A percentile compares a stretch with the other conserved stretches of the same genome.
These are phyloP conservation scores for Lasioglossum zephyrum DNA, from an alignment of 2,888 invertebrate species.

Conservation along the genomic window DNA sequence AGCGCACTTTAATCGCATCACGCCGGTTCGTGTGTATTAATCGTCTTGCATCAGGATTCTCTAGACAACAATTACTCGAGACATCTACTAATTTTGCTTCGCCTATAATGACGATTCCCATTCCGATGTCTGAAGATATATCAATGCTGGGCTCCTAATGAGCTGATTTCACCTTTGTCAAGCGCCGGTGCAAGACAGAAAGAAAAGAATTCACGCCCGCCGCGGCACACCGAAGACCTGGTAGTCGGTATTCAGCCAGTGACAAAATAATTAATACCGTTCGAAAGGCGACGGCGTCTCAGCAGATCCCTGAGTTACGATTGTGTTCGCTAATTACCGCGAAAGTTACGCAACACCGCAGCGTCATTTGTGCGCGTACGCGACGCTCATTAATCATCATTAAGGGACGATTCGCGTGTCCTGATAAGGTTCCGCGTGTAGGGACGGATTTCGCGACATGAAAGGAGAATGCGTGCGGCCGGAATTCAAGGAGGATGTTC, in stretches of 20 bases:
- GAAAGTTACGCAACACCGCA: conserved; percentile 59
- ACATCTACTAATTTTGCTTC: conserved; percentile 9
- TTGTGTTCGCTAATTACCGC: conserved; percentile 62
- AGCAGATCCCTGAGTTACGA: conserved; percentile 51
- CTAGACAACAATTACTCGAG: conserved; percentile 8
- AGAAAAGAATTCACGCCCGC: neutral
- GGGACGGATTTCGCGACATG: conserved; percentile 44
- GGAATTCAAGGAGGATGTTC: conserved; percentile 13
- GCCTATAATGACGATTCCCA: neutral
- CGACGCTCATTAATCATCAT: conserved; percentile 70
- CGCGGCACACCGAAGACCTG: neutral
- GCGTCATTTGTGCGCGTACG: conserved; percentile 11
- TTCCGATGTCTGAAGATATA: neutral
- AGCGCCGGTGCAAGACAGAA: neutral
- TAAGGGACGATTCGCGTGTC: conserved; percentile 67
- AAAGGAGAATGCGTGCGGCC: conserved; percentile 39
- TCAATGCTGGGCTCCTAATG: neutral
- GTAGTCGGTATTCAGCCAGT: conserved; percentile 45
- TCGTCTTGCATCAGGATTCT: neutral
- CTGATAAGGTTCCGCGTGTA: conserved; percentile 52
- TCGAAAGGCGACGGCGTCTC: conserved; percentile 33
- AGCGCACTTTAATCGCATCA: neutral
- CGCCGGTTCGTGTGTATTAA: neutral
- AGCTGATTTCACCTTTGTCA: neutral
- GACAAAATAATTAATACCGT: conserved; percentile 66